These are phyloP conservation scores for Cepaea nemoralis DNA, from an alignment of 1,140 invertebrate species.

Conservation along the genomic window DNA sequence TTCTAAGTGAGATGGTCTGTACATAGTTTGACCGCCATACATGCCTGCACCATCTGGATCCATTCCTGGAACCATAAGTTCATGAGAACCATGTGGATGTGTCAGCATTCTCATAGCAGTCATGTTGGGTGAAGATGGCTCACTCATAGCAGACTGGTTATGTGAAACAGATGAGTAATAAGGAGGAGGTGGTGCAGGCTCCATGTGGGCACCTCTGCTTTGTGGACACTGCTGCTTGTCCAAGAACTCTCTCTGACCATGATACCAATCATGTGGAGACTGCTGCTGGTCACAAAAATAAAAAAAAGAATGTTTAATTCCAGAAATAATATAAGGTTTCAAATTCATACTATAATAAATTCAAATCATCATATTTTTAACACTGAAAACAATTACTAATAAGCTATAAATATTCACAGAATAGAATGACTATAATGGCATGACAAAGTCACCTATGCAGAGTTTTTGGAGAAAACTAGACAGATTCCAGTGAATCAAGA, in stretches of 20 bases:
- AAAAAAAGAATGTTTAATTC: background rate
- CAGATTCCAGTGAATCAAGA: too few relatives aligned
- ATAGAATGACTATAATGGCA: too few relatives aligned
- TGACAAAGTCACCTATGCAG: too few relatives aligned
- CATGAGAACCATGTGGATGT: slow-evolving; percentile 38
- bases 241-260: slow-evolving; percentile 78
- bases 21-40: slow-evolving; percentile 44
- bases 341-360: too few relatives aligned
- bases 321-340: too few relatives aligned
- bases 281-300: slow-evolving; percentile 50
- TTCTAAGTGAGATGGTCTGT: slow-evolving; percentile 49
- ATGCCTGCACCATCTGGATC: slow-evolving; percentile 44
- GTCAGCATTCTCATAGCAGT: slow-evolving; percentile 40
- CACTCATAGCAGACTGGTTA: slow-evolving; percentile 53
- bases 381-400: too few relatives aligned
- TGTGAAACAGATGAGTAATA: slow-evolving; percentile 67
- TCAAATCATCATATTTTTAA: too few relatives aligned
- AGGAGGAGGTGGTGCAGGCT: slow-evolving; percentile 60
- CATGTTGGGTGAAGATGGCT: slow-evolving; percentile 29
- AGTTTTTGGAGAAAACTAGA: too few relatives aligned
- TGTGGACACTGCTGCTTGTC: slow-evolving; percentile 69
- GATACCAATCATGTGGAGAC: slow-evolving; percentile 81
- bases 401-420: too few relatives aligned
- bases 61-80: slow-evolving; percentile 29
- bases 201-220: slow-evolving; percentile 40